Evolutionary conservation across 2,888 invertebrate species (phyloP).

Genomic region (Phyto melanocephala): DNA sequence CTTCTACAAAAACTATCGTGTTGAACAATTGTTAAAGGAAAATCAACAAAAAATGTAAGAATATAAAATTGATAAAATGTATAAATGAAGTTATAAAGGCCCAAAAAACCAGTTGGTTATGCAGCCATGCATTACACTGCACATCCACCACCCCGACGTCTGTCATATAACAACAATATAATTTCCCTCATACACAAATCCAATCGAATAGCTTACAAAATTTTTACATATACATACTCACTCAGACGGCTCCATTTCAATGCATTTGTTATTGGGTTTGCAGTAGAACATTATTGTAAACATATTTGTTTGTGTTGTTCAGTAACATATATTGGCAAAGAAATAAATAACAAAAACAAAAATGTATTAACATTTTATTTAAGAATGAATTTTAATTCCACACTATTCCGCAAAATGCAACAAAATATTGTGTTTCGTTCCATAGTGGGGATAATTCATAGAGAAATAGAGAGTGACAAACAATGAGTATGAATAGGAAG

Average conservation of each 20-base stretch:
- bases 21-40: slow-evolving; percentile 15
- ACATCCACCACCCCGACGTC: slow-evolving; percentile 27
- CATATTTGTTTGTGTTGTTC: neutral
- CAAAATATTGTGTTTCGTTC: slow-evolving; percentile 4
- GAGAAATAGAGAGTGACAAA: neutral
- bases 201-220: neutral
- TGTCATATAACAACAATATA: neutral
- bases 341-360: slow-evolving; percentile 26
- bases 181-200: neutral
- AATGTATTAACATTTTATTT: slow-evolving; percentile 23
- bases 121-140: slow-evolving; percentile 57
- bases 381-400: slow-evolving; percentile 60
- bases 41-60: neutral
- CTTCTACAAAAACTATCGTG: slow-evolving; percentile 32
- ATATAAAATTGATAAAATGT: slow-evolving; percentile 13
- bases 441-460: too few species aligned
- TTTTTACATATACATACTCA: neutral
- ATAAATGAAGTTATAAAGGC: slow-evolving; percentile 1
- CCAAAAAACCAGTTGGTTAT: slow-evolving; percentile 57
- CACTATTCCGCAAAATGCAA: slow-evolving; percentile 30
- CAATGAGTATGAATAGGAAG: slow-evolving; percentile 15
- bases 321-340: slow-evolving; percentile 21
- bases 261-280: slow-evolving; percentile 33
- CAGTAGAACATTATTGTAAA: slow-evolving; percentile 49
- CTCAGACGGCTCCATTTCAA: slow-evolving; percentile 5